Percentiles rank a stretch among this genome's conserved stretches.
Evolutionary conservation across 2,888 invertebrate species (phyloP).

Genomic region (Penaeus monodon): DNA sequence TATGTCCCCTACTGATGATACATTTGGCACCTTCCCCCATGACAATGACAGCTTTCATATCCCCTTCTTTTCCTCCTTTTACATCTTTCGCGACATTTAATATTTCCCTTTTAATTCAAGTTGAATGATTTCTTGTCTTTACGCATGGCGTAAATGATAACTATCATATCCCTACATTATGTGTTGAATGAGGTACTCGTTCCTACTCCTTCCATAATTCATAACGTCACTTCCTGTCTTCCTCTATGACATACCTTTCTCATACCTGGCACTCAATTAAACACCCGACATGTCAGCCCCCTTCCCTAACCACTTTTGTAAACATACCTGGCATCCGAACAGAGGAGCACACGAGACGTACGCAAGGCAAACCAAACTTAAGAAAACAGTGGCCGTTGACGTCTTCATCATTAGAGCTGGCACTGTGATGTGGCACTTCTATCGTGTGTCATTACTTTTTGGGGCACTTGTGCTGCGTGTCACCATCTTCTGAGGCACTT

Average conservation of each 20-base stretch:
- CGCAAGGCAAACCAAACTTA: neutral
- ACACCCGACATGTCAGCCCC: neutral
- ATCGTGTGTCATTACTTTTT: no score
- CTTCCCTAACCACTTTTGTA: neutral
- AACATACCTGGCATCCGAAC: neutral
- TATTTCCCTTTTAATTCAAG: no score
- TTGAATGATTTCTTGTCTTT: no score
- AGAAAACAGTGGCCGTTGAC: neutral
- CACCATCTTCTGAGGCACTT: no score
- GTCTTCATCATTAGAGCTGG: neutral
- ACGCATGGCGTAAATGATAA: no score
- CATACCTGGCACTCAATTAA: neutral
- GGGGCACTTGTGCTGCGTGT: no score
- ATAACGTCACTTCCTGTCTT: neutral
- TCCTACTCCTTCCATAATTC: neutral
- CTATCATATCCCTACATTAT: neutral
- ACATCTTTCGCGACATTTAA: neutral
- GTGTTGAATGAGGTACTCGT: neutral
- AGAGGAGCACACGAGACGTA: no score
- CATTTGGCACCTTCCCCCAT: no score
- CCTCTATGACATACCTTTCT: neutral
- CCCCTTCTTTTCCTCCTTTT: neutral
- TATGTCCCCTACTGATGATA: no score
- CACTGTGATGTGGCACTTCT: no score
- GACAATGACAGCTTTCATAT: no score